Evolutionary conservation across 2,888 invertebrate species (phyloP).

Genomic region (Alviniconcha strummeri): DNA sequence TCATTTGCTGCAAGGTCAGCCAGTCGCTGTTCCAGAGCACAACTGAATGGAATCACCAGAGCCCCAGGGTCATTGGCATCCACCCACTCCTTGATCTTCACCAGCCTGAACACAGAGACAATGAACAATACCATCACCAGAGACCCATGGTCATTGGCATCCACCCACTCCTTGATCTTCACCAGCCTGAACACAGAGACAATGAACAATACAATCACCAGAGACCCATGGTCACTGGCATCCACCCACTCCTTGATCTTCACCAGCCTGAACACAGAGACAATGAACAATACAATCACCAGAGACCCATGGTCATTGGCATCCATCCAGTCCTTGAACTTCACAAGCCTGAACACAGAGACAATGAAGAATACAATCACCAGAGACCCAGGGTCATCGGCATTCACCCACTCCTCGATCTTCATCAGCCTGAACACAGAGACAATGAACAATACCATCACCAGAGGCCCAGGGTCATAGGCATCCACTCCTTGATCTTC

Average conservation of each 20-base stretch:
- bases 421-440: constrained; percentile 84
- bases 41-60: constrained; percentile 95
- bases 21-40: constrained; percentile 89
- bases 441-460: neutral
- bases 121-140: constrained; percentile 89
- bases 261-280: constrained; percentile 80
- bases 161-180: constrained; percentile 99
- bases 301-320: constrained; percentile 94
- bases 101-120: constrained; percentile 79
- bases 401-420: constrained; percentile 99
- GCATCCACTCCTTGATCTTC: constrained; percentile 98
- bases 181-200: constrained; percentile 81
- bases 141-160: constrained; percentile 95
- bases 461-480: constrained; percentile 91
- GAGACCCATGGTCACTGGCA: constrained; percentile 94
- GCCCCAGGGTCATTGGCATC: constrained; percentile 97
- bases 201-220: constrained; percentile 88
- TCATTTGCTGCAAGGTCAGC: constrained; percentile 83
- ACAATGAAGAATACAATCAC: neutral
- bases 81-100: constrained; percentile 98
- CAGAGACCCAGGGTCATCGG: constrained; percentile 93
- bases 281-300: constrained; percentile 87
- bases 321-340: constrained; percentile 99
- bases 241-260: constrained; percentile 99
- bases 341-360: constrained; percentile 82